These are phyloP conservation scores for Ceyx margarethae DNA, from an alignment of 2,113 vertebrate genomes.

Conservation along the genomic window DNA sequence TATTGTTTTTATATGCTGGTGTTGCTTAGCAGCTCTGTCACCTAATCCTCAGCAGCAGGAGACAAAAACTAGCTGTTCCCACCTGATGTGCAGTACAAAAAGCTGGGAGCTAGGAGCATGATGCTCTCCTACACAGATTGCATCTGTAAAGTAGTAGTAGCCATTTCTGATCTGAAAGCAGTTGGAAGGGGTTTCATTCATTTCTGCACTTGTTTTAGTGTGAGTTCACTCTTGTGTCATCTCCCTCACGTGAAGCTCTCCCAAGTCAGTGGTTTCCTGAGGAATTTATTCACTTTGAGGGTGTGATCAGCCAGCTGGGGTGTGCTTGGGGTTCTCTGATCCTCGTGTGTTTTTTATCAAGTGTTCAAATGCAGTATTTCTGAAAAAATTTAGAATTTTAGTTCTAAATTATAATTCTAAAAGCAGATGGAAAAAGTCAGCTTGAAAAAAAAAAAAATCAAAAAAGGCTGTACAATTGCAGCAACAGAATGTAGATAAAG, in stretches of 20 bases:
- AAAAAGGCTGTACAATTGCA: not conserved
- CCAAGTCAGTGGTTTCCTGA: accelerated
- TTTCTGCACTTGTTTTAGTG: not conserved
- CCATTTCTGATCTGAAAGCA: not conserved
- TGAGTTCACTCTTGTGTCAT: not conserved
- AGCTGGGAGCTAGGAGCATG: not conserved
- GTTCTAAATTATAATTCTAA: not conserved
- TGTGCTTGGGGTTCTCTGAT: not conserved
- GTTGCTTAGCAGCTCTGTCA: not conserved
- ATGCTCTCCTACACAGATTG: accelerated
- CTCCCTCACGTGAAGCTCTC: not conserved
- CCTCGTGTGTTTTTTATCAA: not conserved
- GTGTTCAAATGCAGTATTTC: no score
- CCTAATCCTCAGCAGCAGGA: not conserved
- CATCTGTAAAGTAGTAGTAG: not conserved
- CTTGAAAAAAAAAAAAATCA: not conserved
- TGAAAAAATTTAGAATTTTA: no score
- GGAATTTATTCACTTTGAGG: not conserved
- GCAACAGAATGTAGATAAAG: not conserved
- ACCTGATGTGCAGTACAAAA: accelerated
- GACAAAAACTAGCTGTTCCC: not conserved
- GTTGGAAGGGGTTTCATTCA: not conserved
- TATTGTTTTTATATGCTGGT: not conserved
- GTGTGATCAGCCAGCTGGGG: accelerated
- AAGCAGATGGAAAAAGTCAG: not conserved